Conservation (phyloP, 2,113 vertebrate genomes). For the Pseudopodoces humilis region DNA sequence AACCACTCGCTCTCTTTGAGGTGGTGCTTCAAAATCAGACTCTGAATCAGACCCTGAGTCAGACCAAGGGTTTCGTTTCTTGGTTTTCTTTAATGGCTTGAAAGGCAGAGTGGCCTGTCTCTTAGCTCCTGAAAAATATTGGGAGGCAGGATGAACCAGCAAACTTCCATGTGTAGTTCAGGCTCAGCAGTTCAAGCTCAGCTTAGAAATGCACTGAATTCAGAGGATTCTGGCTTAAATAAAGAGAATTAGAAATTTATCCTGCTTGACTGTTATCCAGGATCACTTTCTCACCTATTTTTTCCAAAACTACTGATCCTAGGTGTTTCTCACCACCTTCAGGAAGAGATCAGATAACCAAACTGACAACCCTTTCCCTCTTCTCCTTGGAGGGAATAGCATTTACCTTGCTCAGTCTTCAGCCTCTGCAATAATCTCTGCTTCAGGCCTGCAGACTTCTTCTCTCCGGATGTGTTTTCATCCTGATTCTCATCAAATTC, state of each 20-base stretch:
- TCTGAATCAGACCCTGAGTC: conserved; percentile 75
- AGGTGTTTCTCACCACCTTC: neutral
- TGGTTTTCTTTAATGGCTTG: conserved; percentile 79
- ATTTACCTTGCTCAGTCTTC: conserved; percentile 74
- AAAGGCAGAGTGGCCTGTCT: conserved; percentile 89
- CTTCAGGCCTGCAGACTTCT: conserved; percentile 60
- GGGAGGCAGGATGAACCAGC: neutral
- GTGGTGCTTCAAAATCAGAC: conserved; percentile 64
- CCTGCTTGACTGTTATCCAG: accelerated
- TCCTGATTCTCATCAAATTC: conserved; percentile 78
- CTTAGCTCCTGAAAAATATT: conserved; percentile 67
- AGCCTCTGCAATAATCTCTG: conserved; percentile 76
- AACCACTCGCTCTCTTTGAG: conserved; percentile 66
- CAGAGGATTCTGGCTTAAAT: neutral
- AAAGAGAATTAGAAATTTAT: neutral
- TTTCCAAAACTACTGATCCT: neutral
- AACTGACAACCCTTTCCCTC: neutral
- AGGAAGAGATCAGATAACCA: conserved; percentile 21
- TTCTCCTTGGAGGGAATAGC: neutral
- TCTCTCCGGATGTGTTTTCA: conserved; percentile 52
- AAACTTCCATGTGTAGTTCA: neutral
- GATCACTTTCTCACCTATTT: neutral
- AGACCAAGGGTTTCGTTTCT: conserved; percentile 80
- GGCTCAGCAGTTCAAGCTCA: neutral
- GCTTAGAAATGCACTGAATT: neutral